phyloP scores from a whole-genome alignment of 1,140 invertebrate species.

The Heliconius congener region DNA sequence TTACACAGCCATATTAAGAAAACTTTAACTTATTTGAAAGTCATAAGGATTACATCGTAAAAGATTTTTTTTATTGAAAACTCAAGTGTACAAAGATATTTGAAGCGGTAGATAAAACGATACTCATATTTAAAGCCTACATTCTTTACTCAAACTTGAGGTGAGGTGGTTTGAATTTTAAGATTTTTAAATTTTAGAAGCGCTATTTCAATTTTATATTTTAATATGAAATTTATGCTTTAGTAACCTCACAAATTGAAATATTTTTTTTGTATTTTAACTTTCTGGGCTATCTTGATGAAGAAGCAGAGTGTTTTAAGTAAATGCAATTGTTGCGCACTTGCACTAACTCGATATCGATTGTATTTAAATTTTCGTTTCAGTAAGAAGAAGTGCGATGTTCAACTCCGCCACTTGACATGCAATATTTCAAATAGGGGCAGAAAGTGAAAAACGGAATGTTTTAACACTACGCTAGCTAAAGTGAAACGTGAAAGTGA shows the following conservation, averaged over 20 bases:
- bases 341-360: too few relatives aligned
- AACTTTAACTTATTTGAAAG: neutral
- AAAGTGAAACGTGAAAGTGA: too few relatives aligned
- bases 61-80: too few relatives aligned
- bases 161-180: neutral
- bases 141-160: neutral
- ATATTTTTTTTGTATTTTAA: neutral
- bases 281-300: neutral
- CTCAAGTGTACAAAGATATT: neutral
- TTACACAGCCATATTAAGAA: too few relatives aligned
- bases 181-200: neutral
- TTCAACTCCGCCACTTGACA: too few relatives aligned
- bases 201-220: slow-evolving; percentile 1
- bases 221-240: neutral
- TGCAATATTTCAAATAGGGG: too few relatives aligned
- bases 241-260: neutral
- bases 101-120: neutral
- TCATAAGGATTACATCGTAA: neutral
- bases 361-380: too few relatives aligned
- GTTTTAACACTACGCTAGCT: too few relatives aligned
- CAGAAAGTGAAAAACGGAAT: too few relatives aligned
- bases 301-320: neutral
- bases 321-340: too few relatives aligned
- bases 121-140: neutral
- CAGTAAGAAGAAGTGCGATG: too few relatives aligned